These are phyloP conservation scores for Antrozous pallidus DNA, from an alignment of 2,797 vertebrate genomes.

Conservation along the genomic window DNA sequence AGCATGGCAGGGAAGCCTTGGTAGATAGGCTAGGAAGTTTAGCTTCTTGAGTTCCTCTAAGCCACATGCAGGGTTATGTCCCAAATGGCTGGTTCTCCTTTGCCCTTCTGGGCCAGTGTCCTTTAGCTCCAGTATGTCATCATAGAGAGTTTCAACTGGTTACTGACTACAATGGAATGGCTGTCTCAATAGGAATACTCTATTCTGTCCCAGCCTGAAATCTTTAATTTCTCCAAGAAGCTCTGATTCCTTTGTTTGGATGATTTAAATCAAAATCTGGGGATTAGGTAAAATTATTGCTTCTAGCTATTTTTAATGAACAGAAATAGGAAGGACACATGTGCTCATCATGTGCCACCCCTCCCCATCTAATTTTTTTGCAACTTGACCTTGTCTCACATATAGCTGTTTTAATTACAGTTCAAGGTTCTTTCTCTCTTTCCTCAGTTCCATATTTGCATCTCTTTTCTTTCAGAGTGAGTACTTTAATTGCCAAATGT, in stretches of 20 bases:
- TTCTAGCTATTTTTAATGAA: not conserved
- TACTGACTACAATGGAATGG: not conserved
- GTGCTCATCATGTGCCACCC: too few relatives aligned
- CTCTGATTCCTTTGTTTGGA: not conserved
- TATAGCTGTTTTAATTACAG: not conserved
- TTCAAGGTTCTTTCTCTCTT: not conserved
- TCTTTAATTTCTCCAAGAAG: not conserved
- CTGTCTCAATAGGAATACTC: not conserved
- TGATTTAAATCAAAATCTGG: not conserved
- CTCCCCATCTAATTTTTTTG: not conserved
- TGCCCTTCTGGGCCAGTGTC: not conserved
- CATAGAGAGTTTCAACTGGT: not conserved
- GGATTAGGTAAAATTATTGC: not conserved
- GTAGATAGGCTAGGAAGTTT: not conserved
- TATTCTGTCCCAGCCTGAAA: not conserved
- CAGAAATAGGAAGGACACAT: not conserved
- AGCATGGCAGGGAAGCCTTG: not conserved
- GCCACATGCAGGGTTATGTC: not conserved
- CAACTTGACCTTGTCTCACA: not conserved
- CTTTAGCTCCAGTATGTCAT: not conserved
- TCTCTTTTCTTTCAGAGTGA: not conserved
- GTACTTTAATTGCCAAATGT: not conserved
- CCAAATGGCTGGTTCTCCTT: not conserved
- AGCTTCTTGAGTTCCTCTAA: not conserved
- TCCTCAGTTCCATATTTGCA: not conserved